phyloP scores from a whole-genome alignment of 2,113 vertebrate genomes.

The Clarias macrocephalus region DNA sequence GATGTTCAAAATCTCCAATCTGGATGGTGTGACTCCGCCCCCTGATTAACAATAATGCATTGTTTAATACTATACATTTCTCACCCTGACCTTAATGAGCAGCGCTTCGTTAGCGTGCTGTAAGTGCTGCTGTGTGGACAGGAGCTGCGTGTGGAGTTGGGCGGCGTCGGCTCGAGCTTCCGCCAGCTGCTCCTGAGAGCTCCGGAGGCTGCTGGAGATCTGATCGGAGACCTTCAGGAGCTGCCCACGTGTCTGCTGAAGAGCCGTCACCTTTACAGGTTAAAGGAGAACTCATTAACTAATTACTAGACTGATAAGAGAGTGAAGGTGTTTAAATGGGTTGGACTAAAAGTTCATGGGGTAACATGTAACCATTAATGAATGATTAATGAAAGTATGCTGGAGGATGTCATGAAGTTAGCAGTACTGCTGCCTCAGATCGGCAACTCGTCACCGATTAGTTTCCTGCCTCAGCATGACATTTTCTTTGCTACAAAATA shows the following conservation, averaged over 20 bases:
- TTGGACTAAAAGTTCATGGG: no score
- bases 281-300: not conserved
- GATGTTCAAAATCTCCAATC: no score
- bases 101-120: slow-evolving; percentile 75
- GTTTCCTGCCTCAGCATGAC: not conserved
- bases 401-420: not conserved
- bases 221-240: slow-evolving; percentile 74
- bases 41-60: not conserved
- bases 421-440: no score
- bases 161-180: slow-evolving; percentile 59
- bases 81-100: slow-evolving; percentile 78
- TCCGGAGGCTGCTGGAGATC: slow-evolving; percentile 73
- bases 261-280: slow-evolving; percentile 63
- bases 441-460: not conserved
- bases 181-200: slow-evolving; percentile 74
- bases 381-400: no score
- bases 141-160: slow-evolving; percentile 73
- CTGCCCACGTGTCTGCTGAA: slow-evolving; percentile 73
- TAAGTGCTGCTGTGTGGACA: slow-evolving; percentile 70
- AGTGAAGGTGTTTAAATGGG: not conserved
- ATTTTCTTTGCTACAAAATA: not conserved
- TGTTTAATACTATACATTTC: not conserved
- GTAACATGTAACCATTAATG: no score
- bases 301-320: not conserved
- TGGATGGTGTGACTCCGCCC: not conserved